Base-by-base conservation (phyloP, 2,888 invertebrate species). In the Callyntrura sp. region DNA sequence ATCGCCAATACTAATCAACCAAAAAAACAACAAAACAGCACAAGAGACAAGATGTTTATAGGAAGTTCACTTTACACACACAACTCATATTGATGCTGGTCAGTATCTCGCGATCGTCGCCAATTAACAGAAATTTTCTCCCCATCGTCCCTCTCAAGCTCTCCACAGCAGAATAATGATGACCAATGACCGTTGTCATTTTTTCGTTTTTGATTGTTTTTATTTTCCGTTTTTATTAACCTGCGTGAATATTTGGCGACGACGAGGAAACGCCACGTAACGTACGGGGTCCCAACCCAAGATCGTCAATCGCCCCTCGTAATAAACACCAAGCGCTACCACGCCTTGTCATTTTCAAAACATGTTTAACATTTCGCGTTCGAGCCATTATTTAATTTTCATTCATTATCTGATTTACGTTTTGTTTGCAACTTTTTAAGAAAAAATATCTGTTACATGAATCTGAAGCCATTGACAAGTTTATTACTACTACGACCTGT, bases 341-440 rank as follows among this genome's bases (percentile, higher is more conserved):
- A 73, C 73, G 73, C 73, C 73, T 73, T 73, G 73, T 48, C 73
- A 73, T 73, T 45, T 48, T 73, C 45, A 73, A 73, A 73, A 73
- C 73, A 20, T 73, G 73, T 73, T 48, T 11, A 12, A 9, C 17
- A 62, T 23, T 20, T n/a, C 11, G 17, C 2, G n/a, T 20, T n/a
- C 11, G 17, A 11, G n/a, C 11, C 20, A 28, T 35, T 68, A 68
- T 68, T 62, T 25, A 23, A 25, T 57, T 23, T 62, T 62, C 62
- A 23, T 62, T 62, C 25, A 8, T 11, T 23, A 60, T n/a, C 3
- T 60, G n/a, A 51, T 51, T 68, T 35, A 35, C n/a, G 35, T 35
- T 68, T 62, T 20, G 62, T 25, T 11, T 25, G 23, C 0, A 35
- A 35, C 2, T 4, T 35, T 35, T 35, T 35, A 6, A 35, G 6